Percentiles rank a stretch among this genome's conserved stretches.
Conservation (phyloP, 2,888 invertebrate species). For the Stenoptilia bipunctidactyla region DNA sequence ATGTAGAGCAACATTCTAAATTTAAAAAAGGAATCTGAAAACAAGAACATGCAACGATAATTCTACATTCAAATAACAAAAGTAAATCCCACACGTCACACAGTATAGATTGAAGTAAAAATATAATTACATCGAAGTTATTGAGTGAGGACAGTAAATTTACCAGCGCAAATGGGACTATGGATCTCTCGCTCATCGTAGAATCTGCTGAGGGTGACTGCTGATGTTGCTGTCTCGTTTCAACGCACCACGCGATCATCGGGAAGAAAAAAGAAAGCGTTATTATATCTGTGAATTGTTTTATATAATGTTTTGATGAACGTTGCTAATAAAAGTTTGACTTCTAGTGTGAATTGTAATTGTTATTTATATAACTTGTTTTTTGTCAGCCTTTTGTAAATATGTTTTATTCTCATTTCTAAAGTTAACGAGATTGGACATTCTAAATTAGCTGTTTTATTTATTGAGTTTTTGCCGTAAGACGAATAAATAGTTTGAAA, state of each 20-base stretch:
- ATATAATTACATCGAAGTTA: constrained; percentile 59
- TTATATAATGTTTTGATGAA: too few relatives aligned
- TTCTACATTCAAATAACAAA: constrained; percentile 19
- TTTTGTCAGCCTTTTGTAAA: too few relatives aligned
- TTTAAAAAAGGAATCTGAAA: too few relatives aligned
- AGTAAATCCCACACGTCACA: constrained; percentile 15
- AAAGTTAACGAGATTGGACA: too few relatives aligned
- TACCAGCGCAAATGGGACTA: constrained; percentile 67
- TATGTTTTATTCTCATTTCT: too few relatives aligned
- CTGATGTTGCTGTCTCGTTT: constrained; percentile 54
- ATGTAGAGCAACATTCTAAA: too few relatives aligned
- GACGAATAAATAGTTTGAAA: too few relatives aligned
- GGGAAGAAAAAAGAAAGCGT: constrained; percentile 41
- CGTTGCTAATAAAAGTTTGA: too few relatives aligned
- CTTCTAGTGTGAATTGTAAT: too few relatives aligned
- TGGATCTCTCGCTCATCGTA: constrained; percentile 65
- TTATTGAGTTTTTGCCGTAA: too few relatives aligned
- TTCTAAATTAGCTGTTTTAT: too few relatives aligned
- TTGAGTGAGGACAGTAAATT: constrained; percentile 57
- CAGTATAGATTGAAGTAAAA: constrained; percentile 20
- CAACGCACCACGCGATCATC: constrained; percentile 24
- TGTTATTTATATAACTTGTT: neutral
- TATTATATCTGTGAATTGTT: constrained; percentile 11
- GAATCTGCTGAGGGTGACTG: constrained; percentile 67
- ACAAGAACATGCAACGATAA: too few relatives aligned